Percentiles rank a stretch among this genome's conserved stretches.
Evolutionary conservation across 2,113 vertebrate species (phyloP).

Genomic region (Struthio camelus): DNA sequence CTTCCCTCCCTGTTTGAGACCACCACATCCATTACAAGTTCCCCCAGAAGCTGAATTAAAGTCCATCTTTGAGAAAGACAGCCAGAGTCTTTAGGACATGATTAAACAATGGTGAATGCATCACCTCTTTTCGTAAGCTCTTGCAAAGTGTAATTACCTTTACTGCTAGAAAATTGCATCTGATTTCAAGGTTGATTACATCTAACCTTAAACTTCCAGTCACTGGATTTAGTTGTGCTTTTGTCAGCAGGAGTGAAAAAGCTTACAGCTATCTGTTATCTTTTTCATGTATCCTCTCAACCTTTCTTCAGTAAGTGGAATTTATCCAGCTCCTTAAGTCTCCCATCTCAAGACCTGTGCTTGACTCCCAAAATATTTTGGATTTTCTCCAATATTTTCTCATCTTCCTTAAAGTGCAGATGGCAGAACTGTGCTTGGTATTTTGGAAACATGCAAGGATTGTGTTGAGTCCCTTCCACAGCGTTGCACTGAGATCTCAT

Average conservation of each 20-base stretch:
- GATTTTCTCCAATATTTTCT: slow-evolving; percentile 18
- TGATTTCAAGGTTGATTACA: slow-evolving; percentile 62
- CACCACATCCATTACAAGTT: background rate
- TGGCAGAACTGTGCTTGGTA: background rate
- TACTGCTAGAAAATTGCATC: slow-evolving; percentile 27
- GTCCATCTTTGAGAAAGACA: background rate
- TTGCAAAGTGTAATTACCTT: slow-evolving; percentile 44
- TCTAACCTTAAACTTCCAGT: slow-evolving; percentile 55
- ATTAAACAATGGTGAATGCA: background rate
- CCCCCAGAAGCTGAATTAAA: background rate
- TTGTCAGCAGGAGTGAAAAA: slow-evolving; percentile 45
- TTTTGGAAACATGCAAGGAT: background rate
- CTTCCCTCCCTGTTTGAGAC: background rate
- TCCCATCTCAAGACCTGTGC: background rate
- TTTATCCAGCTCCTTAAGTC: background rate
- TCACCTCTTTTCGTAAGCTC: background rate
- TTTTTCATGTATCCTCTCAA: background rate
- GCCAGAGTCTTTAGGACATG: background rate
- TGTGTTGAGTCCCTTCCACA: background rate
- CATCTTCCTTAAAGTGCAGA: background rate
- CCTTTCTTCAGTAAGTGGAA: background rate
- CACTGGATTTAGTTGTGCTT: slow-evolving; percentile 51
- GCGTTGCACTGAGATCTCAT: background rate
- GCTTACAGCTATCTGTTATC: background rate
- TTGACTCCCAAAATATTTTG: background rate